Conservation (phyloP, 2,797 vertebrate species). For the Amniataba percoides region DNA sequence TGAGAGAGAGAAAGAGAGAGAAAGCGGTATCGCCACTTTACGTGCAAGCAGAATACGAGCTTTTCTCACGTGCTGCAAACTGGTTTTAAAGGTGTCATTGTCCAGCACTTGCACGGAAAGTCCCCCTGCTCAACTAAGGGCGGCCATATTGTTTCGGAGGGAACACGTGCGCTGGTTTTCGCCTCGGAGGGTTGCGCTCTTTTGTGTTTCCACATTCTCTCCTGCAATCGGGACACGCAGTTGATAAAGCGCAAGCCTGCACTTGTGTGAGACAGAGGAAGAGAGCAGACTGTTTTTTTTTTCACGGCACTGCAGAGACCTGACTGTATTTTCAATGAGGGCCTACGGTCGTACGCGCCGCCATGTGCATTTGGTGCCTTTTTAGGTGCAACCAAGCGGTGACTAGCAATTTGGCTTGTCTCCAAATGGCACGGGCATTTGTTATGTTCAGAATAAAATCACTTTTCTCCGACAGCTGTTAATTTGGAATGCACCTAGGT, state of each 20-base stretch:
- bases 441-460: conserved; percentile 54
- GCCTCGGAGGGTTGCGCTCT: conserved; percentile 24
- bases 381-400: conserved; percentile 65
- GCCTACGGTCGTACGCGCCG: conserved; percentile 51
- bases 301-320: conserved; percentile 43
- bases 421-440: conserved; percentile 61
- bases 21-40: conserved; percentile 10
- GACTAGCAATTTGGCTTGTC: conserved; percentile 63
- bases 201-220: conserved; percentile 18
- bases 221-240: conserved; percentile 16
- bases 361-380: conserved; percentile 56
- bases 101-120: conserved; percentile 24
- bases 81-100: conserved; percentile 20
- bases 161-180: background rate
- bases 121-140: background rate
- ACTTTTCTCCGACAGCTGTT: conserved; percentile 57
- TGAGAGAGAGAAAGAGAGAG: background rate
- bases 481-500: conserved; percentile 37
- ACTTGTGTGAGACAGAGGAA: conserved; percentile 10
- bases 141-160: conserved; percentile 41
- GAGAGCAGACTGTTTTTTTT: conserved; percentile 44
- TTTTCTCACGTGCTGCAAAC: background rate
- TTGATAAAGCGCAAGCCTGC: conserved; percentile 29
- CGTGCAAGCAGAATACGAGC: background rate
- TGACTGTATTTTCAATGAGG: conserved; percentile 72